Evolutionary conservation across 1,140 invertebrate species (phyloP).

Genomic region (Latrodectus geometricus): DNA sequence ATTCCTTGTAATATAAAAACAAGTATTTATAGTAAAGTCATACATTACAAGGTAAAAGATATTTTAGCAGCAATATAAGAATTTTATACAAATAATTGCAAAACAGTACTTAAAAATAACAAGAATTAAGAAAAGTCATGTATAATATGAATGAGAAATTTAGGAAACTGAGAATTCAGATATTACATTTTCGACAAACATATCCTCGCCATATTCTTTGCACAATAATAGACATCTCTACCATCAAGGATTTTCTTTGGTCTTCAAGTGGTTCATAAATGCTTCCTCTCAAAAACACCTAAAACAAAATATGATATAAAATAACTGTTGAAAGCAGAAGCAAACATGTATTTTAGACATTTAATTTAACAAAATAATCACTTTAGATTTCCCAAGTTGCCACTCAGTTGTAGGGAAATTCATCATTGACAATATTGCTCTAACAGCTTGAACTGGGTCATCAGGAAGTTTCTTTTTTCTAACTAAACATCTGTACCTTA

Average conservation of each 20-base stretch:
- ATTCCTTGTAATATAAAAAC: no score
- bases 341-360: not conserved
- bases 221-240: conserved; percentile 80
- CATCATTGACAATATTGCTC: conserved; percentile 72
- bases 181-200: conserved; percentile 74
- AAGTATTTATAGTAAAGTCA: no score
- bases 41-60: not conserved
- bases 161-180: not conserved
- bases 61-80: no score
- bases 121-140: no score
- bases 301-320: not conserved
- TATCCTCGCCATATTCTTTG: conserved; percentile 82
- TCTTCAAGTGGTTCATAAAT: conserved; percentile 92
- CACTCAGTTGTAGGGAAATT: conserved; percentile 81
- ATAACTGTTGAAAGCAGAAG: not conserved
- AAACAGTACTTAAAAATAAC: no score
- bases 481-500: conserved; percentile 78
- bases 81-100: no score
- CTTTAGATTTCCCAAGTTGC: conserved; percentile 90
- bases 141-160: not conserved
- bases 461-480: conserved; percentile 41
- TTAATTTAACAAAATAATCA: conserved; percentile 6
- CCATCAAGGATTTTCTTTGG: conserved; percentile 77
- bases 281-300: conserved; percentile 84
- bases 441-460: conserved; percentile 63